Base-by-base conservation (phyloP, 1,140 invertebrate genomes). In the Halotydeus destructor region DNA sequence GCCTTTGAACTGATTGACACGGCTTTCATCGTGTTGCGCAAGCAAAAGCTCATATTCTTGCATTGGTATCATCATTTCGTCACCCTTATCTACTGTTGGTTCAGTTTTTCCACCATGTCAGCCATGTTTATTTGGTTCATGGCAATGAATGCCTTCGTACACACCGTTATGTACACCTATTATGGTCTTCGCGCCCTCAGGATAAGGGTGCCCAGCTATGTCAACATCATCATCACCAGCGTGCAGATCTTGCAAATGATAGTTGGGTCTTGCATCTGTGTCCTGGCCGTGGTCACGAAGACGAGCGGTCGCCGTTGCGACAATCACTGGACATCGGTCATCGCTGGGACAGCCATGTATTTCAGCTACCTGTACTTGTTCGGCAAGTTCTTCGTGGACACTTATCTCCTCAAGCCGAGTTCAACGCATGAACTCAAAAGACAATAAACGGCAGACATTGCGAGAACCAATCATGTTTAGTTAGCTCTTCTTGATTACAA, bases 121-220 rank as follows among this genome's bases (percentile, higher is more conserved):
- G 38, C 31, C 14, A 43, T 25, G 2, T 30, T 34, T 4, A 69
- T 85, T 37, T 97, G 91, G 89, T 97, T 91, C 61, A 82, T 96
- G 55, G 81, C 88, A n/a, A 93, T 98, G 80, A 97, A 98, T 63
- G 97, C 86, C 61, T 79, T 76, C 50, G 88, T 97, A 18, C 91
- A 98, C 64, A 82, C 85, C 46, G 67, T 93, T 49, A 98, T 98
- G 91, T 97, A 97, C 63, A 74, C 79, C 3, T 98, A 97, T 61
- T 97, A 93, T 61, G 82, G 82, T 0, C 60, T 93, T 5, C 71
- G 78, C 49, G 82, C 86, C 34, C 75, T 91, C 69, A 73, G 78
- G 34, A 79, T 83, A 57, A 70, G 69, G 49, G 74, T 88, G 26
- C 86, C 88, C 12, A 50, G 49, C 44, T 71, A 69, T 50, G 71